Base-by-base conservation (phyloP, 2,888 invertebrate species). In the Ditula angustiorana region DNA sequence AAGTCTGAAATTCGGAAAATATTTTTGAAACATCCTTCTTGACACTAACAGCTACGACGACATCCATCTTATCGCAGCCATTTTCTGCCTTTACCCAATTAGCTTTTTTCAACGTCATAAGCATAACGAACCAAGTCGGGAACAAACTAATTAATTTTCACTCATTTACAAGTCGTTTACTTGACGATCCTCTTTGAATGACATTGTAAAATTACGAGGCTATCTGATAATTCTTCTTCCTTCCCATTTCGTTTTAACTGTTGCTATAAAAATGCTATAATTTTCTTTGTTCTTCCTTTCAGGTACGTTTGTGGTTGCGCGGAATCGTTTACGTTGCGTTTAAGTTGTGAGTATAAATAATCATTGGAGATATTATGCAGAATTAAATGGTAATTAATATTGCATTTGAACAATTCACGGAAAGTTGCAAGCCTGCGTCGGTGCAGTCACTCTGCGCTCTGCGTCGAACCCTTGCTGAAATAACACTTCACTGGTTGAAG, bases 61-160 rank as follows among this genome's bases (percentile, higher is more conserved):
- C 78, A 80, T 80, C 79, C 81, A 81, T 81, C 79, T 81, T 79
- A 59, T 78, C 76, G 73, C 71, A 64, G 67, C 68, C 64, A 63
- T 76, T 78, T 75, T 74, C 75, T 76, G 70, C 73, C 77, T 68
- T 66, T 55, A 65, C 69, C 78, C 79, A 85, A 87, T 87, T 85
- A 85, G 81, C 79, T 82, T 82, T 82, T 81, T 83, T 75, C 69
- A 74, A 78, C 78, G 76, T 78, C 74, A 76, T 75, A 74, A 67
- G 73, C 76, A 57, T 59, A 76, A 77, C 77, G 76, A 78, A 71
- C 72, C 75, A 68, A 71, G 69, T 74, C 70, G 71, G 74, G 79
- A 74, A 77, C 75, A 76, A 82, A 82, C 80, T 86, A 86, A 89
- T 87, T 86, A 87, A 84, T 87, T 84, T 84, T 81, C 81, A 80